These are phyloP conservation scores for Rhinoptilus africanus DNA, from an alignment of 2,113 vertebrate genomes.

Conservation along the genomic window DNA sequence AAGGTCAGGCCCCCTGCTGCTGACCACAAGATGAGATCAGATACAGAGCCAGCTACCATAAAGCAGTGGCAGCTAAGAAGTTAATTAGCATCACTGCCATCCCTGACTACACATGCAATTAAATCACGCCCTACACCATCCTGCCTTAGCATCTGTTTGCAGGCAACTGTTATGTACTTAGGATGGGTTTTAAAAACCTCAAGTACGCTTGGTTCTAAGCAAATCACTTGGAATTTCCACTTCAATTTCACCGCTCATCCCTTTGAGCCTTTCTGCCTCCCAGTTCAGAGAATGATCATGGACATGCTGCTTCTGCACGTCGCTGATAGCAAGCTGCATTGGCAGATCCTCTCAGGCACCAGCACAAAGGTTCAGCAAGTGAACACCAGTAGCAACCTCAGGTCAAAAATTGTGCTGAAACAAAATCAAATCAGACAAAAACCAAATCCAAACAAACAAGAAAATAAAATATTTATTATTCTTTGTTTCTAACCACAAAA, in stretches of 20 bases:
- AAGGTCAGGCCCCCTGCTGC: rapidly evolving
- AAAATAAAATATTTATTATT: background rate
- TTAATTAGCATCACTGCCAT: background rate
- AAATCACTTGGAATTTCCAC: background rate
- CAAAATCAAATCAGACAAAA: background rate
- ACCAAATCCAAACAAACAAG: background rate
- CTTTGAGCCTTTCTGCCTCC: background rate
- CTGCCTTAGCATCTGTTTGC: background rate
- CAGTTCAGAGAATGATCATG: rapidly evolving
- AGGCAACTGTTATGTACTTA: background rate
- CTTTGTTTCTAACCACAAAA: background rate
- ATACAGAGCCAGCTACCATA: rapidly evolving
- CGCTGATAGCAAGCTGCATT: too few species aligned
- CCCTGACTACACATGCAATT: background rate
- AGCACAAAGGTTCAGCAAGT: rapidly evolving
- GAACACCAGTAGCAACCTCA: background rate
- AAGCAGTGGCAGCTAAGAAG: background rate
- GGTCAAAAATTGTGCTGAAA: rapidly evolving
- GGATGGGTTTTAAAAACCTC: background rate
- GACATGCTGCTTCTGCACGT: rapidly evolving
- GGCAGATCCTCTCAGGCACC: background rate
- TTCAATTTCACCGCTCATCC: rapidly evolving
- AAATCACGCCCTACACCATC: background rate
- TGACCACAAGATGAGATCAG: rapidly evolving
- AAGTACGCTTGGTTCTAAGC: background rate